Conservation (phyloP, 2,113 vertebrate species). For the Chelonoidis abingdonii region DNA sequence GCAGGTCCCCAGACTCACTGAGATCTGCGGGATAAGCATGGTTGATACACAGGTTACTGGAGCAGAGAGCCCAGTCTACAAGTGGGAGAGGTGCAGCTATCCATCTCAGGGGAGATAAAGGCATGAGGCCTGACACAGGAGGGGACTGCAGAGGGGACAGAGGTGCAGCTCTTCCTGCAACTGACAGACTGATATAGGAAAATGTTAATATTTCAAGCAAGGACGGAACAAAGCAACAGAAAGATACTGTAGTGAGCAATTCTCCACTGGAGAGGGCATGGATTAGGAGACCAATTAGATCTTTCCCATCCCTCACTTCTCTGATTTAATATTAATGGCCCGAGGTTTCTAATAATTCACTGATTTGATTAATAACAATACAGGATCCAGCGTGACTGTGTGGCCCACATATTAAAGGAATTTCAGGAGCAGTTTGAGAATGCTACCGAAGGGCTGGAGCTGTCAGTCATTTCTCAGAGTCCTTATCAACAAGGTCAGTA, state of each 20-base stretch:
- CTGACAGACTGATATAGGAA: not conserved
- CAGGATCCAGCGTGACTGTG: not conserved
- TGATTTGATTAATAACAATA: not conserved
- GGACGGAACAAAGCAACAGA: not conserved
- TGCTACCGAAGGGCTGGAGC: not conserved
- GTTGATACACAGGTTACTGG: not conserved
- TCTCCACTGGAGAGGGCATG: not conserved
- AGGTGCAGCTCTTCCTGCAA: not conserved
- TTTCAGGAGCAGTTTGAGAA: not conserved
- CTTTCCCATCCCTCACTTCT: not conserved
- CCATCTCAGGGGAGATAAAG: not conserved
- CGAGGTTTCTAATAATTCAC: not conserved
- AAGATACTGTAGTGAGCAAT: not conserved
- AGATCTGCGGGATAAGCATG: accelerated
- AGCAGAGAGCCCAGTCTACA: not conserved
- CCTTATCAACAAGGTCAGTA: not conserved
- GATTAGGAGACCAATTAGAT: not conserved
- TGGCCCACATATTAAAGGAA: not conserved
- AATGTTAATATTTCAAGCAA: not conserved
- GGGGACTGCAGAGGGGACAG: accelerated
- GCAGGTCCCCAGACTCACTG: accelerated
- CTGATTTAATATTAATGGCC: not conserved
- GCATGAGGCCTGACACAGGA: not conserved
- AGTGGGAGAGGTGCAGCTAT: not conserved
- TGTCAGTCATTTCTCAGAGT: not conserved